phyloP scores from a whole-genome alignment of 1,140 invertebrate species.

The Nymphalis io region DNA sequence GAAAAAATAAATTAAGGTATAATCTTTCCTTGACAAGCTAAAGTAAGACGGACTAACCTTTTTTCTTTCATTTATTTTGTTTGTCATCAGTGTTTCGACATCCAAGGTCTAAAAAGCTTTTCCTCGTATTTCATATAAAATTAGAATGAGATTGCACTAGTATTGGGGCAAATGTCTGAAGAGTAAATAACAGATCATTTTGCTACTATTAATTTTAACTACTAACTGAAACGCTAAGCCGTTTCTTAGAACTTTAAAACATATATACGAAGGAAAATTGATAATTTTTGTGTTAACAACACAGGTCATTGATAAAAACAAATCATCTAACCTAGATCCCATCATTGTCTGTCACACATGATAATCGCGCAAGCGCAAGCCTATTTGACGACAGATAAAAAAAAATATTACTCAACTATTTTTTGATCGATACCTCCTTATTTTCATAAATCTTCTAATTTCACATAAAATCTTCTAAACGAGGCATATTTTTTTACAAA shows the following conservation, averaged over 20 bases:
- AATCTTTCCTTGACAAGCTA: not conserved
- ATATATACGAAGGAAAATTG: not conserved
- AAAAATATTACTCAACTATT: no score
- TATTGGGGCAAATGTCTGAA: not conserved
- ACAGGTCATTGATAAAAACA: no score
- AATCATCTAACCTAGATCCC: no score
- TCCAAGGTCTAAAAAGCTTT: conserved; percentile 18
- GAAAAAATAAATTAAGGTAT: not conserved
- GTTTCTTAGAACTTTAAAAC: no score
- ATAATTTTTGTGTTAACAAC: not conserved
- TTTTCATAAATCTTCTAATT: not conserved
- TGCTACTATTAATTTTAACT: no score
- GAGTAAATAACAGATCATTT: not conserved
- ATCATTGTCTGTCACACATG: no score
- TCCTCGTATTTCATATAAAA: conserved; percentile 12
- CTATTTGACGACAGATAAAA: no score
- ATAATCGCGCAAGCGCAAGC: no score
- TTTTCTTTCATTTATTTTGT: conserved; percentile 4
- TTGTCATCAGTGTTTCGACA: not conserved
- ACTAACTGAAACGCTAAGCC: no score
- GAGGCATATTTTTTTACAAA: no score
- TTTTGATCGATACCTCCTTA: no score
- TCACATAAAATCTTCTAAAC: no score
- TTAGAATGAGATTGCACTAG: not conserved
- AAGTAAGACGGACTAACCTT: not conserved